These are phyloP conservation scores for Microdon myrmicae DNA, from an alignment of 2,888 invertebrate species.

Conservation along the genomic window DNA sequence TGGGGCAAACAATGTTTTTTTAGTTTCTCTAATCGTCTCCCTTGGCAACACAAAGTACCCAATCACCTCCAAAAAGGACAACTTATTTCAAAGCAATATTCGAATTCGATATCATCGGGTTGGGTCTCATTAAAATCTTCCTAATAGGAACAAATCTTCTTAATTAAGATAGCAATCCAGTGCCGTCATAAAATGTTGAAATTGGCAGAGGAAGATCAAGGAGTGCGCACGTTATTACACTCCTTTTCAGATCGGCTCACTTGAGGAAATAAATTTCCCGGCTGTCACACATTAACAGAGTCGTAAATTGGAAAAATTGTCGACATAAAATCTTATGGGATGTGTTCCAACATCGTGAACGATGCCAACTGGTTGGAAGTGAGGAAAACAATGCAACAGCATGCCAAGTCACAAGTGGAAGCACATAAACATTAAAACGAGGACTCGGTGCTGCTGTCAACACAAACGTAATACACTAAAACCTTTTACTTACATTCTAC, in stretches of 20 bases:
- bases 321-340: conserved; percentile 36
- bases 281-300: conserved; percentile 33
- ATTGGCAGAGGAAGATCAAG: conserved; percentile 7
- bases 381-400: conserved; percentile 12
- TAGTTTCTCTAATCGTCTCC: no score
- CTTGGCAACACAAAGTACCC: no score
- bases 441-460: no score
- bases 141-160: conserved; percentile 30
- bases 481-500: no score
- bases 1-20: no score
- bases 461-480: no score
- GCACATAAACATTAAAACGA: no score
- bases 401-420: no score
- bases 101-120: no score
- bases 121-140: conserved; percentile 8
- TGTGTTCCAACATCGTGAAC: conserved; percentile 4
- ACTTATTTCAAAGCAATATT: no score
- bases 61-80: no score
- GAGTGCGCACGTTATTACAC: neutral
- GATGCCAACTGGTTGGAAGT: neutral
- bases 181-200: conserved; percentile 15
- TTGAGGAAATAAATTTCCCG: conserved; percentile 26
- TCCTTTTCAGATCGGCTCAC: conserved; percentile 12
- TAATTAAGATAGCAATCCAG: conserved; percentile 34
- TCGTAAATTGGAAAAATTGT: conserved; percentile 41